A percentile compares a stretch with the other conserved stretches of the same genome.
These are phyloP conservation scores for Ianthella basta DNA, from an alignment of 37 sponge, comb jelly and placozoan genomes.

Conservation along the genomic window DNA sequence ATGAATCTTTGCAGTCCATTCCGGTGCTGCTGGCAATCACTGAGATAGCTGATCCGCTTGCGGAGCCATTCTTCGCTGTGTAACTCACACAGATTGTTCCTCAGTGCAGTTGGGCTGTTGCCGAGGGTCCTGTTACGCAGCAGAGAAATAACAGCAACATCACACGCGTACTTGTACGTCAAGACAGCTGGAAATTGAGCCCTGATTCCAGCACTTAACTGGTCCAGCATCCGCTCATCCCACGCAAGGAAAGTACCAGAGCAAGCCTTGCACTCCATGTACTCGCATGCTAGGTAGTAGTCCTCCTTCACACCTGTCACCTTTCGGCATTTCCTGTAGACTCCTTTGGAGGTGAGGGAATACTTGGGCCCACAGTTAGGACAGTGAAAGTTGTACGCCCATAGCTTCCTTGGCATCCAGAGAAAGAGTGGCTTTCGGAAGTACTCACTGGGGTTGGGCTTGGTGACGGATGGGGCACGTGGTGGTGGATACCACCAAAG, in stretches of 20 bases:
- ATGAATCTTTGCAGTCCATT: not conserved
- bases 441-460: not conserved
- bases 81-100: not conserved
- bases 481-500: constrained; percentile 28
- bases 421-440: not conserved
- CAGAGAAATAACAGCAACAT: not conserved
- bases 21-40: constrained; percentile 13
- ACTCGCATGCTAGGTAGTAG: constrained; percentile 45
- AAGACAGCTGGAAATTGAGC: constrained; percentile 34
- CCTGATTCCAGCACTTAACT: constrained; percentile 6
- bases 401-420: constrained; percentile 48
- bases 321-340: constrained; percentile 1
- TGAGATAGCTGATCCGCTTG: not conserved
- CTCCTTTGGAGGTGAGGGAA: constrained; percentile 32
- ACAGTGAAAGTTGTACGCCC: constrained; percentile 36
- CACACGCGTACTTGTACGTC: constrained; percentile 38
- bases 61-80: not conserved
- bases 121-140: constrained; percentile 1
- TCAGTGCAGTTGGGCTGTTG: constrained; percentile 14
- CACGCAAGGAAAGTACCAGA: constrained; percentile 10
- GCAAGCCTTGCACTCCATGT: constrained; percentile 31
- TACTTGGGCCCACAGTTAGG: constrained; percentile 23
- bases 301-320: constrained; percentile 35
- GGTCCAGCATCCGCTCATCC: constrained; percentile 39
- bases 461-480: not conserved